Conservation (phyloP, 2,888 invertebrate species). For the Temnothorax rugatulus region DNA sequence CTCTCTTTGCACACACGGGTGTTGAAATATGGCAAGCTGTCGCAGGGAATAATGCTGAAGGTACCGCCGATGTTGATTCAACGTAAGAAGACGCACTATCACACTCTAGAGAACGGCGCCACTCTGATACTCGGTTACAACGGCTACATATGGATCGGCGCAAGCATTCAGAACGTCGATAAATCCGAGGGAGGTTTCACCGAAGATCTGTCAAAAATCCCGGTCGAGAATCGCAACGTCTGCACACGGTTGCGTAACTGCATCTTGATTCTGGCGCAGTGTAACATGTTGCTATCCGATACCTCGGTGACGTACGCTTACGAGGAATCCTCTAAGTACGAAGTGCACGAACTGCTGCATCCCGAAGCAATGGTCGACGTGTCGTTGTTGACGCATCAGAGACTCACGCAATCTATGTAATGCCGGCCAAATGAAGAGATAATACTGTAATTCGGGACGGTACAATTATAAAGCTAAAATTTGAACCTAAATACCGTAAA, state of each 20-base stretch:
- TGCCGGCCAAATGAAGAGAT: background rate
- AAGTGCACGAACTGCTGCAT: slow-evolving; percentile 92
- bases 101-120: slow-evolving; percentile 96
- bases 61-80: slow-evolving; percentile 97
- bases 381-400: slow-evolving; percentile 92
- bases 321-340: slow-evolving; percentile 95
- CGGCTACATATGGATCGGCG: slow-evolving; percentile 98
- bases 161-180: slow-evolving; percentile 89
- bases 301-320: slow-evolving; percentile 96
- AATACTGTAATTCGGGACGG: background rate
- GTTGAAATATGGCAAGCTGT: slow-evolving; percentile 98
- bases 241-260: slow-evolving; percentile 96
- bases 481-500: background rate
- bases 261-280: slow-evolving; percentile 94
- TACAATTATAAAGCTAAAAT: background rate
- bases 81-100: slow-evolving; percentile 98
- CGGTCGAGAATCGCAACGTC: slow-evolving; percentile 92
- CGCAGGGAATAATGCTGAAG: slow-evolving; percentile 95
- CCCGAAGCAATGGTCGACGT: slow-evolving; percentile 95
- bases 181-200: slow-evolving; percentile 92
- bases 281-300: slow-evolving; percentile 96
- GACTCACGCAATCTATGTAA: slow-evolving; percentile 85
- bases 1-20: slow-evolving; percentile 98
- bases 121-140: slow-evolving; percentile 98
- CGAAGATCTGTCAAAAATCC: slow-evolving; percentile 90